A percentile compares a stretch with the other conserved stretches of the same genome.
These are phyloP conservation scores for Zonitis immaculata DNA, from an alignment of 2,888 invertebrate genomes.

Conservation along the genomic window DNA sequence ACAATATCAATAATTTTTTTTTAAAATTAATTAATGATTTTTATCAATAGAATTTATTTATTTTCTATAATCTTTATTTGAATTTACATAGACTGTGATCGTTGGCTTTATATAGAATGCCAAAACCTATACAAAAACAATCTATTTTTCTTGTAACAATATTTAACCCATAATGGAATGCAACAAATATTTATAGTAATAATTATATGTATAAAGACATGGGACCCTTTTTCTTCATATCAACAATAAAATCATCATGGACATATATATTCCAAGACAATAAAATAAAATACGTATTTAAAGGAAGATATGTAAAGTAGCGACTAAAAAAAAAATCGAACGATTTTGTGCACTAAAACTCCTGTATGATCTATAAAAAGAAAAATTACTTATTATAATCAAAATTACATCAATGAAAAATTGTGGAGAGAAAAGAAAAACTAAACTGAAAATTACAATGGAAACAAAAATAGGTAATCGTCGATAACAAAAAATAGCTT, in stretches of 20 bases:
- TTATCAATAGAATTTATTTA: neutral
- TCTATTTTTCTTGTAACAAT: slow-evolving; percentile 39
- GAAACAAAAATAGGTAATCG: neutral
- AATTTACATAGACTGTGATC: slow-evolving; percentile 38
- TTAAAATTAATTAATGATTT: neutral
- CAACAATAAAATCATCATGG: neutral
- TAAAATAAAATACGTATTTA: neutral
- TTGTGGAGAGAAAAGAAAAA: slow-evolving; percentile 2
- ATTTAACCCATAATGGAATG: slow-evolving; percentile 48
- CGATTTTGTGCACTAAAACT: slow-evolving; percentile 3
- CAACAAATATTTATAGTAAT: slow-evolving; percentile 42
- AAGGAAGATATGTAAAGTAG: slow-evolving; percentile 17
- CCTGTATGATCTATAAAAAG: neutral
- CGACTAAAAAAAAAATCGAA: slow-evolving; percentile 11
- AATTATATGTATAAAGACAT: slow-evolving; percentile 20
- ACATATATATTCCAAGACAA: too few species aligned
- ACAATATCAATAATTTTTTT: slow-evolving; percentile 39
- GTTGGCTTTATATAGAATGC: slow-evolving; percentile 24
- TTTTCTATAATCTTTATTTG: slow-evolving; percentile 31
- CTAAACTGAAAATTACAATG: slow-evolving; percentile 2
- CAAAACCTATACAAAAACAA: slow-evolving; percentile 37
- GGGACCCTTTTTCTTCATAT: slow-evolving; percentile 10
- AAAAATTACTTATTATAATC: neutral
- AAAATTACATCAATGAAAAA: slow-evolving; percentile 8
- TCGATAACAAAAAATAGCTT: neutral